phyloP scores from a whole-genome alignment of 2,888 invertebrate genomes.

The Phymatocera aterrima region DNA sequence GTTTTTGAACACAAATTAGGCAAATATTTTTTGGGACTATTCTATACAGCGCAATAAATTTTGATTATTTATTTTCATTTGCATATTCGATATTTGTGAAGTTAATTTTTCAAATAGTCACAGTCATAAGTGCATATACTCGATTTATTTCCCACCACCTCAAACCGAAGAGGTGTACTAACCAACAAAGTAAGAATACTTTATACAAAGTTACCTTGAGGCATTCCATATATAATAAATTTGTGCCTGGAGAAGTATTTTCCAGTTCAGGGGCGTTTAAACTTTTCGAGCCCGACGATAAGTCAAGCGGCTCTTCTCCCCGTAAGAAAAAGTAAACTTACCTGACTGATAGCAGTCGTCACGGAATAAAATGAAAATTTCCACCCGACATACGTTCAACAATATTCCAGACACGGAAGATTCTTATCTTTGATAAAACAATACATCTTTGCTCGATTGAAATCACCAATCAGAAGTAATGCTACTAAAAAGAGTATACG shows the following conservation, averaged over 20 bases:
- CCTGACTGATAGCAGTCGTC: constrained; percentile 13
- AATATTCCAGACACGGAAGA: neutral
- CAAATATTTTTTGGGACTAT: neutral
- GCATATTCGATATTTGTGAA: neutral
- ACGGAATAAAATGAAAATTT: constrained; percentile 15
- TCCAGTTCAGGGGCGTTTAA: constrained; percentile 20
- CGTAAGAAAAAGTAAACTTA: neutral
- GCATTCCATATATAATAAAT: constrained; percentile 11
- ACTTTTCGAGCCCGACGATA: constrained; percentile 10
- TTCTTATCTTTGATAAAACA: neutral
- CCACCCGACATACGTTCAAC: constrained; percentile 5
- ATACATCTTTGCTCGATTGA: neutral
- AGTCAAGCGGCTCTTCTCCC: constrained; percentile 8
- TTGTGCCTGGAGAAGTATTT: constrained; percentile 3
- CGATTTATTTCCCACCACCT: neutral
- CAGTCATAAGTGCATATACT: neutral
- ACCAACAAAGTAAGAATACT: neutral
- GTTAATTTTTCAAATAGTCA: neutral
- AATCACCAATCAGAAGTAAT: neutral
- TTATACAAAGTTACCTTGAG: neutral
- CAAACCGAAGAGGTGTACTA: neutral
- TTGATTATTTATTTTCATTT: constrained; percentile 4
- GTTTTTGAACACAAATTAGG: neutral
- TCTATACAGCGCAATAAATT: neutral
- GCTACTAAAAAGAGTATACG: neutral